These are phyloP conservation scores for Timema podura DNA, from an alignment of 2,888 invertebrate genomes.

Conservation along the genomic window DNA sequence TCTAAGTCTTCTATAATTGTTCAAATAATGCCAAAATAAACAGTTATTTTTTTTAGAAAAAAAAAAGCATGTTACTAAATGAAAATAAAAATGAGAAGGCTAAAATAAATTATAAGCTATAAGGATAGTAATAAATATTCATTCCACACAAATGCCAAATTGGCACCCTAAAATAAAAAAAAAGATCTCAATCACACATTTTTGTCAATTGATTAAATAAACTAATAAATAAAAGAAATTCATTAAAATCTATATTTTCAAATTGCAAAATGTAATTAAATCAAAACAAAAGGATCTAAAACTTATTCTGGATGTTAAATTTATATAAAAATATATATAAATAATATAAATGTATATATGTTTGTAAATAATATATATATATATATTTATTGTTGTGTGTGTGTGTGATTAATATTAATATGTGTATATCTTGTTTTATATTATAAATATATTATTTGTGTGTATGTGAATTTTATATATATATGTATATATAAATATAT, in stretches of 20 bases:
- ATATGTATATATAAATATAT: no score
- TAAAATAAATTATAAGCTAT: conserved; percentile 22
- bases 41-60: conserved; percentile 22
- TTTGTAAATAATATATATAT: neutral
- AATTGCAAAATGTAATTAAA: neutral
- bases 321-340: conserved; percentile 7
- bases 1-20: conserved; percentile 20
- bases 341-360: conserved; percentile 5
- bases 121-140: conserved; percentile 13
- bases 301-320: neutral
- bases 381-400: no score
- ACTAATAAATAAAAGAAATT: conserved; percentile 13
- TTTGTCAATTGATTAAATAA: conserved; percentile 30
- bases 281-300: neutral
- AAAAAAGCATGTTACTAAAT: conserved; percentile 23
- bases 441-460: no score
- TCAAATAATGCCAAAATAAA: conserved; percentile 28
- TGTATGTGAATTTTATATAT: no score
- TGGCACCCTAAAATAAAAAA: no score
- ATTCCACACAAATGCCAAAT: no score
- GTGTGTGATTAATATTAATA: no score
- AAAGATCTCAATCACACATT: conserved; percentile 29
- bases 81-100: conserved; percentile 21
- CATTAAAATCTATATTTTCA: neutral
- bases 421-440: no score